phyloP scores from a whole-genome alignment of 2,888 invertebrate genomes.

The Lithophane socia region DNA sequence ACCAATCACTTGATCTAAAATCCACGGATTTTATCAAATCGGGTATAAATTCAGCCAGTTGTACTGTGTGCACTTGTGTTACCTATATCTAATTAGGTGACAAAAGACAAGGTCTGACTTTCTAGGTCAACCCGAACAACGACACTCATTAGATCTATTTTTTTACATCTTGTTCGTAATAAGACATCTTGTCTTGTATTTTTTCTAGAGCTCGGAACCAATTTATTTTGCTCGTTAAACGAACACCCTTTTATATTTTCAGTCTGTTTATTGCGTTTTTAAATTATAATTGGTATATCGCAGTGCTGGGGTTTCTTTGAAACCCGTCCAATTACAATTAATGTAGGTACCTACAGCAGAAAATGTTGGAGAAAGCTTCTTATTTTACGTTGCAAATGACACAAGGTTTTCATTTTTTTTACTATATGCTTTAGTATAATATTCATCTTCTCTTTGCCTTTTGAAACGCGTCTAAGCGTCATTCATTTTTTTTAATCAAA shows the following conservation, averaged over 20 bases:
- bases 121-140: slow-evolving; percentile 1
- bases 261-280: slow-evolving; percentile 11
- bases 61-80: no score
- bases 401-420: not conserved
- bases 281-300: slow-evolving; percentile 25
- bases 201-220: slow-evolving; percentile 6
- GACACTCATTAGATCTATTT: not conserved
- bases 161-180: slow-evolving; percentile 4
- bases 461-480: not conserved
- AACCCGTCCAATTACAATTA: slow-evolving; percentile 16
- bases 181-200: slow-evolving; percentile 13
- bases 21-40: not conserved
- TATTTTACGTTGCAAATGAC: not conserved
- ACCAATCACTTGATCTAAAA: not conserved
- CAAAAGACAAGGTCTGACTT: not conserved
- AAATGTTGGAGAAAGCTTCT: not conserved
- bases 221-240: slow-evolving; percentile 40
- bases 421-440: no score
- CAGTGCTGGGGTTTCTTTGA: slow-evolving; percentile 6
- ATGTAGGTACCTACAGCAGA: not conserved
- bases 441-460: not conserved
- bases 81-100: not conserved
- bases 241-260: slow-evolving; percentile 11
- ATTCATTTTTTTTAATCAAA: not conserved
- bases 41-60: not conserved